Base-by-base conservation (phyloP, 2,888 invertebrate genomes). In the Trissolcus brochymenae region DNA sequence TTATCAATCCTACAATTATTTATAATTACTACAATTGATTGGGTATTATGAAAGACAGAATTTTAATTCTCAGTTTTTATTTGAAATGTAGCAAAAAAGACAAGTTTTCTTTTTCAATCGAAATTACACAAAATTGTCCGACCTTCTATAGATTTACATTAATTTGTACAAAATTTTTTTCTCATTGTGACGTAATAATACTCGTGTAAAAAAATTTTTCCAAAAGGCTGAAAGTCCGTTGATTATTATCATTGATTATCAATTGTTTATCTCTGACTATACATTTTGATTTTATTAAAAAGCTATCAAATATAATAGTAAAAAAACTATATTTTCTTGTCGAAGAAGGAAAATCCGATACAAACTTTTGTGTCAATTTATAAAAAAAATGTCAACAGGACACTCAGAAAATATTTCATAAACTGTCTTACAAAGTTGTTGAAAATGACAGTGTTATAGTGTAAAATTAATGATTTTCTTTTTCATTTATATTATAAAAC, bases 341-440 rank as follows among this genome's bases (percentile, higher is more conserved):
- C n/a, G 1, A 14, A 1, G 46, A 46, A n/a, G 9, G 6, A 6
- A 25, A 9, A n/a, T 53, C 21, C 53, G 40, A 54, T 60, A 43
- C 17, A 55, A 55, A 55, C 1, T 62, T 56, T 29, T 14, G n/a
- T 9, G n/a, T 59, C 53, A 40, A 68, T 41, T 21, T 21, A 14
- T 53, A 50, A 4, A 51, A 72, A 49, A 4, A 17, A 50, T 46
- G 55, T 72, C 64, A 72, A 65, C 60, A 65, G 54, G 57, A 65
- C 49, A 59, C 11, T 53, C 19, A 29, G 73, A 73, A 25, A 60
- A 65, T 73, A 66, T 50, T 29, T 11, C 56, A 50, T 59, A 14
- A 41, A 51, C 50, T 71, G 14, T 46, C 41, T n/a, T 25, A 57
- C 16, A 53, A 66, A 54, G 7, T 54, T 50, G 9, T 19, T 49